phyloP scores from a whole-genome alignment of 2,113 vertebrate species.

The Choloepus hoffmanni region DNA sequence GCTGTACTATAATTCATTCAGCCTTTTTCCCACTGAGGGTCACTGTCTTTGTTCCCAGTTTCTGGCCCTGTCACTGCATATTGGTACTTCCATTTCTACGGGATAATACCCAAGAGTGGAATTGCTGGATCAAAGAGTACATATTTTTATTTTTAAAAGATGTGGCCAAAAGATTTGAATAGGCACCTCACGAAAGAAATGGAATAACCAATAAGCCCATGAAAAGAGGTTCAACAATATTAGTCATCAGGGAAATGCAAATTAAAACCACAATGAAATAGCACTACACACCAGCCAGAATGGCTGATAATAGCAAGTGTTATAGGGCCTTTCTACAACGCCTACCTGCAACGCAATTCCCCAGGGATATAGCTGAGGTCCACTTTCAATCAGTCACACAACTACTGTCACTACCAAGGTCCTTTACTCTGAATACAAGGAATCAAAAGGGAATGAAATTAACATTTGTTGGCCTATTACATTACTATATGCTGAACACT shows the following conservation, averaged over 20 bases:
- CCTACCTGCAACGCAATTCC: neutral
- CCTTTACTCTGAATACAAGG: neutral
- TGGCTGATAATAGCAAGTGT: neutral
- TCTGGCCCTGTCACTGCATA: neutral
- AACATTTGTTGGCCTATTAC: neutral
- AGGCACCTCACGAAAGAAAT: neutral
- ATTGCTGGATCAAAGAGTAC: neutral
- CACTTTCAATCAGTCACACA: neutral
- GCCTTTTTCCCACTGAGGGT: neutral
- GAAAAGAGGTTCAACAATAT: neutral
- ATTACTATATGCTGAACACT: slow-evolving; percentile 21
- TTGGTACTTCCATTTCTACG: neutral
- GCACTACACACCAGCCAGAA: neutral
- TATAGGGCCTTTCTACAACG: neutral
- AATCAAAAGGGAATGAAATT: slow-evolving; percentile 11
- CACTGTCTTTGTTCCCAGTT: neutral
- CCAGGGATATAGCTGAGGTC: neutral
- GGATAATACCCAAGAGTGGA: neutral
- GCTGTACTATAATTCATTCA: no score
- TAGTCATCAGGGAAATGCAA: neutral
- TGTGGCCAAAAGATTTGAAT: neutral
- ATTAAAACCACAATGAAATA: slow-evolving; percentile 12
- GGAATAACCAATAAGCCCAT: neutral
- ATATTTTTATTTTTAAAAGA: slow-evolving; percentile 5
- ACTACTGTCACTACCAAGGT: neutral